Evolutionary conservation across 2,888 invertebrate species (phyloP), one percentile per base, ranked within the genome.

Genomic region (Rambutsinella grinnellia): DNA sequence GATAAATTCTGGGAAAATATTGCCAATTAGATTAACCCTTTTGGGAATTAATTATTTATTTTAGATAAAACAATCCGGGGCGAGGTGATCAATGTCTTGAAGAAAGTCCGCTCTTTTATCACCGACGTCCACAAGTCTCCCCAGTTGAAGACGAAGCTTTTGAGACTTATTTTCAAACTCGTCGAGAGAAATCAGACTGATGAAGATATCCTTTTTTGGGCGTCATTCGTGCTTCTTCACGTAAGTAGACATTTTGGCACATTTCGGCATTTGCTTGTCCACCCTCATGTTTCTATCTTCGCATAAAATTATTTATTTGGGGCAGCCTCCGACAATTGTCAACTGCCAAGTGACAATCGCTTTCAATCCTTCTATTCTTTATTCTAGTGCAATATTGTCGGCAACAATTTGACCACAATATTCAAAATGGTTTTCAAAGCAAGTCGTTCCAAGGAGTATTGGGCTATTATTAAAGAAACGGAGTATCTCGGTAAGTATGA

Each of bases 381-480:
- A n/a, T n/a, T 36, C 2, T 54, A 81, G 79, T 80, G 81, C 68
- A 79, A 81, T 27, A 81, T 83, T 24, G 77, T 77, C 17, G 83
- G 83, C 23, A 83, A 76, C 67, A 83, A 83, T 49, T 67, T 82
- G 57, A 82, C 83, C 3, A 83, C 83, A 0, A 78, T 83, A 10
- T 83, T 82, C 76, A 83, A 83, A 69, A 79, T 83, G 80, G 80
- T 82, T 15, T 83, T 83, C 60, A 83, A 82, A 68, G 82, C 83
- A 6, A 81, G 81, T 75, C 76, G 81, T 21, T 81, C 79, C 57
- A 81, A 79, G 65, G 81, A 79, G 44, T 81, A 82, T 51, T 79
- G 77, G 79, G 76, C 47, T 2, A 69, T 79, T 6, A 81, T 83
- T 21, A 68, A 77, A 54, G 79, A 81, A 28, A 76, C 81, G 3